A percentile compares a stretch with the other conserved stretches of the same genome.
These are phyloP conservation scores for Myiotriccus ornatus DNA, from an alignment of 2,797 vertebrate genomes.

Conservation along the genomic window DNA sequence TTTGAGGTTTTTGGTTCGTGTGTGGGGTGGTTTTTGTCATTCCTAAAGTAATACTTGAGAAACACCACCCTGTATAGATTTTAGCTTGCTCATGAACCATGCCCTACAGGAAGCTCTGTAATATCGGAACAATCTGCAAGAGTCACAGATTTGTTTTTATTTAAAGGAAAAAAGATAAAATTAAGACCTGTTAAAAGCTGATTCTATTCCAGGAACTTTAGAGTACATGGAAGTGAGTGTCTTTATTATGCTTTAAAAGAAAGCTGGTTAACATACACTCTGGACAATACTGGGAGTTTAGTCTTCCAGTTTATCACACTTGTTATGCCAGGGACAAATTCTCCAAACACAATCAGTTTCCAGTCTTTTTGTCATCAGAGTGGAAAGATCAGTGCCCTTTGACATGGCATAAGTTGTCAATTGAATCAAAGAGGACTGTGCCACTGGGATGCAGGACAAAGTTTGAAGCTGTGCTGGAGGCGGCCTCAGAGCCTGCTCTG, in stretches of 20 bases:
- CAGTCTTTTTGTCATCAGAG: slow-evolving; percentile 63
- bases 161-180: not conserved
- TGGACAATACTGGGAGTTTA: slow-evolving; percentile 14
- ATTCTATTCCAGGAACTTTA: not conserved
- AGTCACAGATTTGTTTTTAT: not conserved
- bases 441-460: not conserved
- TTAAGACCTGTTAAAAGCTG: not conserved
- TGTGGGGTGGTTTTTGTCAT: not conserved
- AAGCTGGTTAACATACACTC: slow-evolving; percentile 14
- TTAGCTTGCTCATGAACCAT: not conserved
- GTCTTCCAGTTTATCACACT: slow-evolving; percentile 39
- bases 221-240: not conserved
- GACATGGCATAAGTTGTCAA: slow-evolving; percentile 72
- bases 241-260: slow-evolving; percentile 26
- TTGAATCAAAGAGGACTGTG: slow-evolving; percentile 43
- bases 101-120: not conserved
- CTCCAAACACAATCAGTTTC: slow-evolving; percentile 62
- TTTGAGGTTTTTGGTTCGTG: not conserved
- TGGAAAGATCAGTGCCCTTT: slow-evolving; percentile 73
- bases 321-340: slow-evolving; percentile 44
- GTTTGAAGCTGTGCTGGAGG: slow-evolving; percentile 10
- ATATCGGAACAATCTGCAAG: not conserved
- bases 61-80: not conserved
- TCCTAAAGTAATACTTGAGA: slow-evolving; percentile 1
- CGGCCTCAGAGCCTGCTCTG: not conserved